Conservation (phyloP, 2,888 invertebrate genomes). For the Cheilosia vernalis region DNA sequence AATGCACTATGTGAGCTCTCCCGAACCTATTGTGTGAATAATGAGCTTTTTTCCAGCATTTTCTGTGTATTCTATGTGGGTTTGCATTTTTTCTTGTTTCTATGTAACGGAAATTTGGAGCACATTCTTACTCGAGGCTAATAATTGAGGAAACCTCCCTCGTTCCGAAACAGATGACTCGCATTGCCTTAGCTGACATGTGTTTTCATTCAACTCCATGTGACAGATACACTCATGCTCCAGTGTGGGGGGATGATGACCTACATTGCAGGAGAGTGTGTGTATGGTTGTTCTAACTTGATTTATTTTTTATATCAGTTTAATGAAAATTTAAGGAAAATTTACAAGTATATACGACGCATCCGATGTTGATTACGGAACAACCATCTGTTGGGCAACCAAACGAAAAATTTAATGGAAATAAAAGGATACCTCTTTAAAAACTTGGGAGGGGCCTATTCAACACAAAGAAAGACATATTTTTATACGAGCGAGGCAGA, state of each 20-base stretch:
- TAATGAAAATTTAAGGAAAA: constrained; percentile 6
- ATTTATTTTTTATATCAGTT: not conserved
- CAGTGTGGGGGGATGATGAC: constrained; percentile 13
- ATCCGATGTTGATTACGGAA: not conserved
- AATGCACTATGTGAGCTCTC: constrained; percentile 9
- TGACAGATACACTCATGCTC: constrained; percentile 2
- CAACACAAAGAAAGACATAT: not conserved
- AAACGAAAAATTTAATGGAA: not conserved
- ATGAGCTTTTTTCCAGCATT: constrained; percentile 47
- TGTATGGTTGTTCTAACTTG: not conserved
- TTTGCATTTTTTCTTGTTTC: constrained; percentile 30
- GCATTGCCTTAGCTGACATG: constrained; percentile 27
- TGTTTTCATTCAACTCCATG: constrained; percentile 3
- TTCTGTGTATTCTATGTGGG: not conserved
- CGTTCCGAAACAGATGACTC: not conserved
- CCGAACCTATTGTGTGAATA: constrained; percentile 54
- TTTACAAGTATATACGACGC: not conserved
- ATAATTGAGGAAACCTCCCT: constrained; percentile 25
- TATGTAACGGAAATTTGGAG: constrained; percentile 31
- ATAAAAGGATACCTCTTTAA: not conserved
- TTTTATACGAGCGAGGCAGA: not conserved
- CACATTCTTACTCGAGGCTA: constrained; percentile 50
- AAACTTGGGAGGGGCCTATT: not conserved
- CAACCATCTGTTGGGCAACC: constrained; percentile 19
- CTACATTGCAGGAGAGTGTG: constrained; percentile 7